phyloP scores from a whole-genome alignment of 2,113 vertebrate genomes.

The Pedionomus torquatus region DNA sequence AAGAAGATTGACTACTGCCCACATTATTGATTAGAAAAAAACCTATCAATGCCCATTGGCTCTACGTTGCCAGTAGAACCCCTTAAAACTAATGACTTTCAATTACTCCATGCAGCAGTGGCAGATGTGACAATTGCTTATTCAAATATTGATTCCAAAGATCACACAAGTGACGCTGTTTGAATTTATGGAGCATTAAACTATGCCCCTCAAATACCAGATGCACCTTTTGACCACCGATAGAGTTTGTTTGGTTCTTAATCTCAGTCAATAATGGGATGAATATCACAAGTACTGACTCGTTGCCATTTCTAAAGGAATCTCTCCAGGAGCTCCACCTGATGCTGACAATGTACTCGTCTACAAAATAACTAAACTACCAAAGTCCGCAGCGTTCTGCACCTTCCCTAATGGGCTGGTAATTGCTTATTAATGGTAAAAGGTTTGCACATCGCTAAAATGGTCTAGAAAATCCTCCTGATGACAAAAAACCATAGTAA shows the following conservation, averaged over 20 bases:
- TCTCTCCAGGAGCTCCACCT: not conserved
- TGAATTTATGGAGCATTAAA: slow-evolving; percentile 5
- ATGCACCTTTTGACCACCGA: not conserved
- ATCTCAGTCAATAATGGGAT: not conserved
- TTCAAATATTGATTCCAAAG: slow-evolving; percentile 49
- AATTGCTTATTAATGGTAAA: not conserved
- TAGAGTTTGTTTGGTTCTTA: not conserved
- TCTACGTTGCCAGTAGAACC: not conserved
- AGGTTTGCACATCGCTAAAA: not conserved
- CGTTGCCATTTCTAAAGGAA: not conserved
- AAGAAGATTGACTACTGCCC: slow-evolving; percentile 4
- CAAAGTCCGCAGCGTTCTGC: not conserved
- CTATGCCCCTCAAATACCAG: slow-evolving; percentile 1
- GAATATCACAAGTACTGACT: not conserved
- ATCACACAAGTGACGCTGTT: not conserved
- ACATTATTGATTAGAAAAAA: slow-evolving; percentile 17
- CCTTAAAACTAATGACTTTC: slow-evolving; percentile 40
- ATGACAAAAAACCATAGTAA: not conserved
- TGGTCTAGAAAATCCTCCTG: not conserved
- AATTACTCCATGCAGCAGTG: slow-evolving; percentile 19
- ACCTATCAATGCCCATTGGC: not conserved
- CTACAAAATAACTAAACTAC: not conserved
- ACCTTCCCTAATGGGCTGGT: not conserved
- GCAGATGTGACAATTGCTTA: slow-evolving; percentile 56
- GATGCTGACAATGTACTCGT: not conserved